phyloP scores from a whole-genome alignment of 2,113 vertebrate genomes.

The Python bivittatus region DNA sequence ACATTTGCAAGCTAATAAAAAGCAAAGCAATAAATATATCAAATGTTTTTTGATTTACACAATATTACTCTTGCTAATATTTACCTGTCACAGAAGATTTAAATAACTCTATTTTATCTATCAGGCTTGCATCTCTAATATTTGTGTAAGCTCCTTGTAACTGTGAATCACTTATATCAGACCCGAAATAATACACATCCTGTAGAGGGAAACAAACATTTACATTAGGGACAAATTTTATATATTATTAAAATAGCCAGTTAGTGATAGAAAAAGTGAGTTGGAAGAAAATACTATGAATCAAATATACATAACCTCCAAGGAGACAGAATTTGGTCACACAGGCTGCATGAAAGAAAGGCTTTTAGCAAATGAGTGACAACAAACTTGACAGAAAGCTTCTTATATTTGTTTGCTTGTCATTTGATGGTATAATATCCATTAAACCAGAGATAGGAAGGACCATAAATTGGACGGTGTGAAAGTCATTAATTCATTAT shows the following conservation, averaged over 20 bases:
- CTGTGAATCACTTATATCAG: conserved; percentile 84
- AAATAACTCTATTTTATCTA: conserved; percentile 78
- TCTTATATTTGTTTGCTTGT: background rate
- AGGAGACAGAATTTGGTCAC: background rate
- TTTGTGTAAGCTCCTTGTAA: conserved; percentile 81
- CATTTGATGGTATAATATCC: background rate
- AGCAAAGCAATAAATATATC: background rate
- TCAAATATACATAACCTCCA: background rate
- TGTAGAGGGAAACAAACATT: conserved; percentile 50
- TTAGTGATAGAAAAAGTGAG: background rate
- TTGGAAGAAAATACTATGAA: background rate
- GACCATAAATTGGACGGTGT: background rate
- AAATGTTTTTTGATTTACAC: background rate
- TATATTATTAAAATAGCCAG: background rate
- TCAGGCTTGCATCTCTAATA: conserved; percentile 74
- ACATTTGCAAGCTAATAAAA: background rate
- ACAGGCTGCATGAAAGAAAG: background rate
- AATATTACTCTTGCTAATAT: conserved; percentile 12
- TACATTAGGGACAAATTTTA: background rate
- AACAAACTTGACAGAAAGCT: too few relatives aligned
- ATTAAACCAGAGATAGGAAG: background rate
- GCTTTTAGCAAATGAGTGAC: background rate
- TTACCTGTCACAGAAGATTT: conserved; percentile 84
- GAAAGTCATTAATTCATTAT: background rate
- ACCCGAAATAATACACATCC: conserved; percentile 81